Evolutionary conservation across 2,888 invertebrate genomes (phyloP).

Genomic region (Agrenia bidenticulata): DNA sequence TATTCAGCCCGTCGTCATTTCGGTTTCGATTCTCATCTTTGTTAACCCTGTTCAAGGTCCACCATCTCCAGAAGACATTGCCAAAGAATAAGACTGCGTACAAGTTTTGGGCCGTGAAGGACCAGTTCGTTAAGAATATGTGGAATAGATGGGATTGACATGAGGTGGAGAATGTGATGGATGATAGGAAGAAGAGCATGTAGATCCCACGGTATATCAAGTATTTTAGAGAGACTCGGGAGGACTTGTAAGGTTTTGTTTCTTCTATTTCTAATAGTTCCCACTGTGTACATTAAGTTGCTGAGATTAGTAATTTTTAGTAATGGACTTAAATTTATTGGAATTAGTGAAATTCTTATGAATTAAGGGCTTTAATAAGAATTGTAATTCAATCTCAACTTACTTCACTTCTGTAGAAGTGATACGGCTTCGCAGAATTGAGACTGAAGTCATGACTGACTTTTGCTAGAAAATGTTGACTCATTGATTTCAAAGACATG

Average conservation of each 20-base stretch:
- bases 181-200: slow-evolving; percentile 20
- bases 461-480: background rate
- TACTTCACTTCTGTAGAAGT: slow-evolving; percentile 14
- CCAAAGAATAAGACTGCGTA: slow-evolving; percentile 21
- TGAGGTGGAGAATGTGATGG: slow-evolving; percentile 26
- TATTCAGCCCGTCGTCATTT: too few relatives aligned
- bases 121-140: slow-evolving; percentile 43
- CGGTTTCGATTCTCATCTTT: background rate
- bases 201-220: slow-evolving; percentile 27
- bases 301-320: background rate
- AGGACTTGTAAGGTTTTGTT: background rate
- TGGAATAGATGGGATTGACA: slow-evolving; percentile 37
- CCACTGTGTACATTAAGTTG: background rate
- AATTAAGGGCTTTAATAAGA: background rate
- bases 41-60: background rate
- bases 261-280: background rate
- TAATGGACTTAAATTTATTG: background rate
- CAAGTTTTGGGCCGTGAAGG: slow-evolving; percentile 30
- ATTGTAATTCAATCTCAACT: background rate
- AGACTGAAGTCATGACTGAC: background rate
- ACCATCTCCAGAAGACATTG: slow-evolving; percentile 18
- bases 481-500: background rate
- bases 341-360: background rate
- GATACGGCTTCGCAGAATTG: background rate
- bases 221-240: slow-evolving; percentile 11